Evolutionary conservation across 92 coral and sea anemone species (phyloP), one percentile per base, ranked within the genome.

Genomic region (Umimayanthus kanabou): DNA sequence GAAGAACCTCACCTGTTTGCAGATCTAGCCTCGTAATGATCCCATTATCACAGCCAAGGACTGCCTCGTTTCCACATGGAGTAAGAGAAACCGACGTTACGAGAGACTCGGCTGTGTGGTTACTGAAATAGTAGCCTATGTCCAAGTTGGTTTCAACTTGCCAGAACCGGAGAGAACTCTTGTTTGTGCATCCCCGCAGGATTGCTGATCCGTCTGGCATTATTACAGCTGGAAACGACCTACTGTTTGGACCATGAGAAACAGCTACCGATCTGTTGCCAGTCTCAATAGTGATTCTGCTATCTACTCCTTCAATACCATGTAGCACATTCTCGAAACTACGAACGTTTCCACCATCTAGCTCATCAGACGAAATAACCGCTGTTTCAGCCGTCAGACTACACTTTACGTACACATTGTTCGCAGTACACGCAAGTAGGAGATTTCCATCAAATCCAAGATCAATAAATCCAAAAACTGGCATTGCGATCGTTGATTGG

Each of bases 1-100:
- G 90, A 14, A 91, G 50, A 29, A 91, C 84, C 37, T 64, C 57
- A 18, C 85, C 85, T 25, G 92, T 78, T 28, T 91, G 88, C n/a
- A 92, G 80, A n/a, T 92, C 90, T 3, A 92, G 66, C 61, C 87
- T 50, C 15, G 91, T 79, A 22, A 89, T 84, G 45, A 40, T 87
- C 45, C 94, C 94, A 33, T 82, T 69, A 58, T 84, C 85, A 69
- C 90, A 86, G 30, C 94, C 92, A 50, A 88, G 80, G 58, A 92
- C 69, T 15, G 88, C 90, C 7, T 87, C 85, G 16, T 87, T 82
- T 5, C 88, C 85, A 70, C 58, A 83, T 6, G 77, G 69, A 26
- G 86, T 78, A 18, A 80, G 75, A 57, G 85, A 90, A 40, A 92
- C 29, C 20, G 91, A 82, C 16, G 90, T 89, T 6, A 92, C 80